Conservation (phyloP, 2,888 invertebrate genomes). For the Melikaiella ostensackeni region DNA sequence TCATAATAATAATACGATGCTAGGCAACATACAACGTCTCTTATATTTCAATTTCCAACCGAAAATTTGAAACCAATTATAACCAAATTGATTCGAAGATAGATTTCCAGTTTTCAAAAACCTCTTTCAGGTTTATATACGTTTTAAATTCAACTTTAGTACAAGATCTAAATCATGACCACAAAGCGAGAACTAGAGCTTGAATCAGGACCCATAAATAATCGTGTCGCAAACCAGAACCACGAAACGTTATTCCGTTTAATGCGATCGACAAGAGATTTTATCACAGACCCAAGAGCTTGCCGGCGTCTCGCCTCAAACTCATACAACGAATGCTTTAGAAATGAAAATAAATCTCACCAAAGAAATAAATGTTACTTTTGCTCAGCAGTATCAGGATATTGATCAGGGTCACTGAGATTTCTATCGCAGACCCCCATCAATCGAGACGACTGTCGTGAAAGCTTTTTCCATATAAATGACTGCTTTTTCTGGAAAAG, state of each 20-base stretch:
- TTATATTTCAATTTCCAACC: too few species aligned
- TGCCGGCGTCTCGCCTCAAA: conserved; percentile 19
- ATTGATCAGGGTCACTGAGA: conserved; percentile 30
- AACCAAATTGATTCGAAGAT: too few species aligned
- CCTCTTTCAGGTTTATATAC: too few species aligned
- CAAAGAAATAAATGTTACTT: conserved; percentile 31
- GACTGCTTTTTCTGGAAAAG: not conserved
- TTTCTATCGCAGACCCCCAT: not conserved
- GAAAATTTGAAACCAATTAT: too few species aligned
- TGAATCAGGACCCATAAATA: conserved; percentile 20
- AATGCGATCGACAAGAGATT: conserved; percentile 12
- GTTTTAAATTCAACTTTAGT: too few species aligned
- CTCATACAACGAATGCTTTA: not conserved
- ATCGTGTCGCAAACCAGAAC: not conserved
- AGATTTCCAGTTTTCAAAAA: too few species aligned
- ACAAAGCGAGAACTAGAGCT: not conserved
- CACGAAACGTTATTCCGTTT: conserved; percentile 7
- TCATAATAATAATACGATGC: too few species aligned
- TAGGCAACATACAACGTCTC: too few species aligned
- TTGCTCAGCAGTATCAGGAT: not conserved
- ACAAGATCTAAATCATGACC: not conserved
- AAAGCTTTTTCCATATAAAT: conserved; percentile 12
- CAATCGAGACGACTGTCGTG: not conserved
- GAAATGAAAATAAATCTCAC: conserved; percentile 20
- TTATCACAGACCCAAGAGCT: conserved; percentile 32